phyloP scores from a whole-genome alignment of 53 echinoderm and acorn worm species.

The Crossaster papposus region DNA sequence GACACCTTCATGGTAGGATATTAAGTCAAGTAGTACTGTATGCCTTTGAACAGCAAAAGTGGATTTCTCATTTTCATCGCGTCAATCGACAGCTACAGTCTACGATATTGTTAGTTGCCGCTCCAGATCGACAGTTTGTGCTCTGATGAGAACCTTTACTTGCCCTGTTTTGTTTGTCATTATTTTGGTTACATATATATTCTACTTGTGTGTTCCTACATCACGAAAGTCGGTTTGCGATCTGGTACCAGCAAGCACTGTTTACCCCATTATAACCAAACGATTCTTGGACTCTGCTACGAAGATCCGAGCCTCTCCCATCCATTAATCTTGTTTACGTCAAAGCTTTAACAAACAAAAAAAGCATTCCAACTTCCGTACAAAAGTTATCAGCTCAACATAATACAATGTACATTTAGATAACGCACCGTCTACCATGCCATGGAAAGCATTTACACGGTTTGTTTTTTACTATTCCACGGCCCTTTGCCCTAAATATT shows the following conservation, averaged over 20 bases:
- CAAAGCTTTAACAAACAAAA: background rate
- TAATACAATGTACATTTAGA: background rate
- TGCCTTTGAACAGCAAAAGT: too few relatives aligned
- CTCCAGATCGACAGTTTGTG: background rate
- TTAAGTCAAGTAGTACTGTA: too few relatives aligned
- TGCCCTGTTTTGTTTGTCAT: background rate
- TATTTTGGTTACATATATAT: background rate
- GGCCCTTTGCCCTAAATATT: background rate
- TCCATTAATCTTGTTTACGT: background rate
- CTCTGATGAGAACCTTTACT: too few relatives aligned
- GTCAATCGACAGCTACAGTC: too few relatives aligned
- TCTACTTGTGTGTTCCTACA: background rate
- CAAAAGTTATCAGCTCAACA: background rate
- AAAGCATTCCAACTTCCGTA: background rate
- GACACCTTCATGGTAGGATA: too few relatives aligned
- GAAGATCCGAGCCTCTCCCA: slow-evolving; percentile 5
- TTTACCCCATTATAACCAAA: background rate
- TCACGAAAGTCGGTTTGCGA: background rate
- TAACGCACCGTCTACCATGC: background rate
- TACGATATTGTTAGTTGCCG: too few relatives aligned
- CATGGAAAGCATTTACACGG: background rate
- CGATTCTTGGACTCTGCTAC: slow-evolving; percentile 1
- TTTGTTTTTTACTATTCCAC: background rate
- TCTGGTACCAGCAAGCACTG: background rate
- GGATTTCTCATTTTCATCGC: too few relatives aligned